Evolutionary conservation across 2,888 invertebrate species (phyloP).

Genomic region (Drosophila nr. fundita): DNA sequence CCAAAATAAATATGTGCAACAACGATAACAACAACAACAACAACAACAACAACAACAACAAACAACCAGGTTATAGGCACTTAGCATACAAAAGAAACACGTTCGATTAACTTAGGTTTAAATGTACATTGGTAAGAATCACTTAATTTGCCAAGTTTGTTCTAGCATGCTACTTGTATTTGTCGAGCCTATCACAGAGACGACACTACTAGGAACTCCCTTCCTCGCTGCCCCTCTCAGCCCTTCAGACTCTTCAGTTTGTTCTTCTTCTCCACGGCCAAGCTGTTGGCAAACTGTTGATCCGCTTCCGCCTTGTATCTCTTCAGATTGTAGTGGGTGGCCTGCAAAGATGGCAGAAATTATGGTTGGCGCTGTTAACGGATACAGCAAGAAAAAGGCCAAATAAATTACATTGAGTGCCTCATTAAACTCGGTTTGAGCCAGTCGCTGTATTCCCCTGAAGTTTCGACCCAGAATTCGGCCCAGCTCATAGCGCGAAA

Average conservation of each 20-base stretch:
- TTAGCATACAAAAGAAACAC: neutral
- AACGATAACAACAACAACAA: neutral
- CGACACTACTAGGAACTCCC: conserved; percentile 1
- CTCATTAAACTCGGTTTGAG: conserved; percentile 81
- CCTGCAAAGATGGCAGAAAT: conserved; percentile 61
- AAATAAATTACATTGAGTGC: conserved; percentile 81
- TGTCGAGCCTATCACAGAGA: conserved; percentile 13
- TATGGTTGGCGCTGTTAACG: neutral
- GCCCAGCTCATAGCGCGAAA: conserved; percentile 84
- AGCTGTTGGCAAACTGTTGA: conserved; percentile 82
- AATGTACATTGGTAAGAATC: neutral
- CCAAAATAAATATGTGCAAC: conserved; percentile 31
- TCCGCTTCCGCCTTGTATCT: conserved; percentile 81
- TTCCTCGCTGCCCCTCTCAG: conserved; percentile 18
- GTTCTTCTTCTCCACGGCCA: conserved; percentile 79
- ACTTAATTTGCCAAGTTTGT: neutral
- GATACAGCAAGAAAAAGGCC: neutral
- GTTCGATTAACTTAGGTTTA: neutral
- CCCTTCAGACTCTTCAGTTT: conserved; percentile 72
- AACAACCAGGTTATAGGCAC: conserved; percentile 7
- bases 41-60: neutral
- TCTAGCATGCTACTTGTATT: neutral
- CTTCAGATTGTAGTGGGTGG: conserved; percentile 82
- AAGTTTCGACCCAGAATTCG: conserved; percentile 83
- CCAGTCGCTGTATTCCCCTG: conserved; percentile 83